Evolutionary conservation across 2,888 invertebrate species (phyloP).

Genomic region (Epistrophe eligans): DNA sequence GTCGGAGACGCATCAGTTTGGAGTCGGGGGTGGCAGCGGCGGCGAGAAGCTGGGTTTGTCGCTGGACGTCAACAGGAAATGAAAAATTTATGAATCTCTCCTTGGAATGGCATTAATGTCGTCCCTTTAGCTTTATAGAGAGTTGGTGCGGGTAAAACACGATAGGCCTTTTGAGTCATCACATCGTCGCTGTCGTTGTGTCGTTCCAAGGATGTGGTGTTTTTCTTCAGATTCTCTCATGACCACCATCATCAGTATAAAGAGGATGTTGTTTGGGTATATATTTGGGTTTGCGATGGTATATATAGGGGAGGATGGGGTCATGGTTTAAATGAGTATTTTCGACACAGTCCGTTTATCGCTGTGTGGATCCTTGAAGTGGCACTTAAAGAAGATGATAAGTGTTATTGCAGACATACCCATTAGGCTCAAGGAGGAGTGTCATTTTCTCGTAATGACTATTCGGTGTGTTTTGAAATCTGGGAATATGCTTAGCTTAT

Average conservation of each 20-base stretch:
- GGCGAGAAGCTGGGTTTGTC: conserved; percentile 57
- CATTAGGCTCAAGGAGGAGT: conserved; percentile 72
- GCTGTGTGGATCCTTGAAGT: conserved; percentile 58
- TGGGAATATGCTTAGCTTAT: background rate
- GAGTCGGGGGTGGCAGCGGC: conserved; percentile 25
- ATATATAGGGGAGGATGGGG: background rate
- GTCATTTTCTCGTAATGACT: conserved; percentile 74
- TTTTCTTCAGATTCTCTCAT: conserved; percentile 64
- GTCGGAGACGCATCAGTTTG: conserved; percentile 31
- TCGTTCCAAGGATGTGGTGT: conserved; percentile 66
- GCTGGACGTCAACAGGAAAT: conserved; percentile 76
- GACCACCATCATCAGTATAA: conserved; percentile 4
- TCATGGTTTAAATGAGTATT: conserved; percentile 60
- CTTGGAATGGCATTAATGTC: conserved; percentile 73
- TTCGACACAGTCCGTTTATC: conserved; percentile 69
- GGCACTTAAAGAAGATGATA: conserved; percentile 73
- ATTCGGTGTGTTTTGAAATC: conserved; percentile 39
- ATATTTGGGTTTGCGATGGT: background rate
- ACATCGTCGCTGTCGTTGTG: conserved; percentile 8
- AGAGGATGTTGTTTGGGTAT: background rate
- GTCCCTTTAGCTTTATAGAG: conserved; percentile 43
- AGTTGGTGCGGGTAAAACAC: conserved; percentile 19
- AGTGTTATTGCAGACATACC: conserved; percentile 76
- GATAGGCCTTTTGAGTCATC: conserved; percentile 58
- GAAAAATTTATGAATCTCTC: conserved; percentile 76